phyloP scores from a whole-genome alignment of 2,888 invertebrate species.

The Amphipyra berbera region DNA sequence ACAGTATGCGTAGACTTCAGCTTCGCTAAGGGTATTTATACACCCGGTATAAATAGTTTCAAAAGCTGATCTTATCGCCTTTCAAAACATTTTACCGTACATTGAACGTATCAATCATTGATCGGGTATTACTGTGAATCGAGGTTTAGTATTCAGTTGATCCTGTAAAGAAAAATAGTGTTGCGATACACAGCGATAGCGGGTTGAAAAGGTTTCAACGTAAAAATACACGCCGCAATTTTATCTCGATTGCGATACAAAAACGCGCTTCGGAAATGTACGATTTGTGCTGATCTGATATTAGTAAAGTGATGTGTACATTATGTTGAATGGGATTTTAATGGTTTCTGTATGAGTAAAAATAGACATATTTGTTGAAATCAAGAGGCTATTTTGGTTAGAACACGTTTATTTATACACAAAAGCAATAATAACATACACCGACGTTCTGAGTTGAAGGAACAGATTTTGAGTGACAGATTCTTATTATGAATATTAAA shows the following conservation, averaged over 20 bases:
- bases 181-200: slow-evolving; percentile 6
- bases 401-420: too few relatives aligned
- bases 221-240: slow-evolving; percentile 30
- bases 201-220: slow-evolving; percentile 19
- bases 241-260: slow-evolving; percentile 26
- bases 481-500: too few relatives aligned
- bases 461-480: too few relatives aligned
- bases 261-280: slow-evolving; percentile 4
- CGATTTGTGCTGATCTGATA: background rate
- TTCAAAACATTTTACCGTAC: background rate
- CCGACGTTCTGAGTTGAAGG: too few relatives aligned
- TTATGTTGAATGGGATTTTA: slow-evolving; percentile 1
- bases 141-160: slow-evolving; percentile 9
- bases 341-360: background rate
- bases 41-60: background rate
- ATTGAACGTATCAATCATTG: slow-evolving; percentile 4
- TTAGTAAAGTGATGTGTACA: background rate
- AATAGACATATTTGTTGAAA: background rate
- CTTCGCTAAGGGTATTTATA: too few relatives aligned
- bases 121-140: slow-evolving; percentile 1
- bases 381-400: too few relatives aligned
- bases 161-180: slow-evolving; percentile 36
- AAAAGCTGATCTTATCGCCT: background rate
- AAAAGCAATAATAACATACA: too few relatives aligned
- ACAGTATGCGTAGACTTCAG: too few relatives aligned